phyloP scores from a whole-genome alignment of 2,113 vertebrate genomes.

The Pterocles gutturalis region DNA sequence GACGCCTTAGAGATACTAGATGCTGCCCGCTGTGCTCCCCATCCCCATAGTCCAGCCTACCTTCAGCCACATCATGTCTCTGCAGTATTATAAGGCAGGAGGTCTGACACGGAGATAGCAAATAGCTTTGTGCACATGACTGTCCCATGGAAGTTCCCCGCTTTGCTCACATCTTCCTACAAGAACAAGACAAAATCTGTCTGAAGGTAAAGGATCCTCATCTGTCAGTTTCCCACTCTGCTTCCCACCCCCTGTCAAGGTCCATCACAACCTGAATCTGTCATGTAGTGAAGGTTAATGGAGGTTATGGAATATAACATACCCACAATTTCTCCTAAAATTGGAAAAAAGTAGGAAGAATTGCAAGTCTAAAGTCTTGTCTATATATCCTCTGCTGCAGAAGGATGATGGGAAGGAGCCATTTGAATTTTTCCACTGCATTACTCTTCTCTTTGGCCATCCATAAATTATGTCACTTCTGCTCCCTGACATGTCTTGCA shows the following conservation, averaged over 20 bases:
- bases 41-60: not conserved
- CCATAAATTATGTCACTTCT: not conserved
- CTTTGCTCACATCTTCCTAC: not conserved
- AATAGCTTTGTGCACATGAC: not conserved
- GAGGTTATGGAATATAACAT: not conserved
- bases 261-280: not conserved
- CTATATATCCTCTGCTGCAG: not conserved
- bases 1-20: not conserved
- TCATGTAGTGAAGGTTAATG: not conserved
- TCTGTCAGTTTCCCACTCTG: not conserved
- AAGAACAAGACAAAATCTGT: not conserved
- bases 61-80: not conserved
- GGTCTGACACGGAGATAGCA: not conserved
- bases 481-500: not conserved
- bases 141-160: not conserved
- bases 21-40: fast-evolving
- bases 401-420: not conserved
- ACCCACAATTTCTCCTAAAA: not conserved
- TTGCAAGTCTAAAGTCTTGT: not conserved
- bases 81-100: fast-evolving
- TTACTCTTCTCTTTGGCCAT: not conserved
- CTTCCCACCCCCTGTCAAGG: not conserved
- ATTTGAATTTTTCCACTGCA: not conserved
- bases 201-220: not conserved
- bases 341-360: not conserved